phyloP scores from a whole-genome alignment of 2,888 invertebrate genomes.

The Ectropis crepuscularia region DNA sequence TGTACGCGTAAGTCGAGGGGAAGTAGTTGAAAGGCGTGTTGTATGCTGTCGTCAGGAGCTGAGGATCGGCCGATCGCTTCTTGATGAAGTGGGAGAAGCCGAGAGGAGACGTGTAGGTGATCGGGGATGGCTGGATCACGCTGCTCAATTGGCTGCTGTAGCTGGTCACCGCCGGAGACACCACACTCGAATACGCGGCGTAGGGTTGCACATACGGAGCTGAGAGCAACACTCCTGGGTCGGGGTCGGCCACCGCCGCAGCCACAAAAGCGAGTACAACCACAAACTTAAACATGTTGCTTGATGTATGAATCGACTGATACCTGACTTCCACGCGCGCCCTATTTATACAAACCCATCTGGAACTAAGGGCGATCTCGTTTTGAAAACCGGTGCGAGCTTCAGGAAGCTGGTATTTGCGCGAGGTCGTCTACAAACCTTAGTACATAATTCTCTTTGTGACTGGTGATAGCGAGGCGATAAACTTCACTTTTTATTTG shows the following conservation, averaged over 20 bases:
- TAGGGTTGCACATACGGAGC: conserved; percentile 28
- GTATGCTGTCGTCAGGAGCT: conserved; percentile 31
- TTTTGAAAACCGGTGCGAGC: conserved; percentile 67
- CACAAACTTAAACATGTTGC: conserved; percentile 77
- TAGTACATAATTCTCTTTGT: conserved; percentile 55
- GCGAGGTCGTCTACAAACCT: conserved; percentile 59
- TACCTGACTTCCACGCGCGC: conserved; percentile 47
- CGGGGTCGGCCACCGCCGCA: conserved; percentile 75
- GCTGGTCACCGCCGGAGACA: conserved; percentile 61
- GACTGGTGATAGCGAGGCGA: conserved; percentile 28
- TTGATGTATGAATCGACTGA: conserved; percentile 62
- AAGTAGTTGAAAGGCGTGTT: conserved; percentile 26
- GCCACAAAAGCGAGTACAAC: conserved; percentile 85
- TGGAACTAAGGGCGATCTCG: conserved; percentile 62
- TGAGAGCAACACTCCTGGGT: conserved; percentile 35
- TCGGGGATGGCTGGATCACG: conserved; percentile 64
- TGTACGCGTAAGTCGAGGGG: conserved; percentile 28
- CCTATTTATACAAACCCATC: conserved; percentile 65
- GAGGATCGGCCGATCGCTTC: conserved; percentile 45
- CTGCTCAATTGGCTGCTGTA: conserved; percentile 66
- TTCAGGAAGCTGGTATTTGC: conserved; percentile 68
- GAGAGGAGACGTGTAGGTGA: conserved; percentile 52
- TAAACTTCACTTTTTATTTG: conserved; percentile 32
- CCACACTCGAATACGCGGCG: conserved; percentile 50
- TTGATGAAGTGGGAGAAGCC: conserved; percentile 57